Percentiles rank a stretch among this genome's conserved stretches.
These are phyloP conservation scores for Brenthis ino DNA, from an alignment of 2,888 invertebrate species.

Conservation along the genomic window DNA sequence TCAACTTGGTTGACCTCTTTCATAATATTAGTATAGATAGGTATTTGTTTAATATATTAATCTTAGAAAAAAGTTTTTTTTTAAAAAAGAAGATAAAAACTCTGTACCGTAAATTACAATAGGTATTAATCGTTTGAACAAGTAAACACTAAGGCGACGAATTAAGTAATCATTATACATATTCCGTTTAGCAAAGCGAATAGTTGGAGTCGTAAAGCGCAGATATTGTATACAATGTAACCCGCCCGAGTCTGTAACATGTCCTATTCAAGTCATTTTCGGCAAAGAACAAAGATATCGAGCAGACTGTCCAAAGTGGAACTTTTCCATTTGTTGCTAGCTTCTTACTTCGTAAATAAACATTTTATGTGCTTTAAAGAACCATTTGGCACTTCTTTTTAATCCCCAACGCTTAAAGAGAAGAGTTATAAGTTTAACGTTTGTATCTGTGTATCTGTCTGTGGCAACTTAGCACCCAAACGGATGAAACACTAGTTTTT, in stretches of 20 bases:
- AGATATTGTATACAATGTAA: constrained; percentile 44
- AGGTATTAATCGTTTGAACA: not conserved
- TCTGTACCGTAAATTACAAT: no score
- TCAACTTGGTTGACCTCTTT: no score
- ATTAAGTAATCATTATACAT: constrained; percentile 25
- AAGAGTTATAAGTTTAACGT: no score
- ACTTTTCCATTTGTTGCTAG: not conserved
- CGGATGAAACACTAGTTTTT: no score
- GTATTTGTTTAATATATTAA: no score
- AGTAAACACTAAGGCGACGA: not conserved
- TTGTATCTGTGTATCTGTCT: no score
- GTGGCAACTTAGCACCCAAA: no score
- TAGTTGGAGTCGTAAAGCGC: constrained; percentile 45
- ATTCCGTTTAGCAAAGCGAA: constrained; percentile 35
- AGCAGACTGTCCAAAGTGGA: constrained; percentile 1
- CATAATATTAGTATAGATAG: no score
- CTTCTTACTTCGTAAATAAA: not conserved
- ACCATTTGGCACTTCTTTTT: no score
- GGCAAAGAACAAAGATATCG: constrained; percentile 26
- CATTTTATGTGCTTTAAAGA: not conserved
- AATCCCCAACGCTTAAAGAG: no score
- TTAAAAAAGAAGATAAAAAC: no score
- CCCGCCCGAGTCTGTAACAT: constrained; percentile 39
- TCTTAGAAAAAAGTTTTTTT: no score
- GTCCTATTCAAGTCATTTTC: constrained; percentile 33